Base-by-base conservation (phyloP, 2,888 invertebrate species). In the Aporophyla nigra region DNA sequence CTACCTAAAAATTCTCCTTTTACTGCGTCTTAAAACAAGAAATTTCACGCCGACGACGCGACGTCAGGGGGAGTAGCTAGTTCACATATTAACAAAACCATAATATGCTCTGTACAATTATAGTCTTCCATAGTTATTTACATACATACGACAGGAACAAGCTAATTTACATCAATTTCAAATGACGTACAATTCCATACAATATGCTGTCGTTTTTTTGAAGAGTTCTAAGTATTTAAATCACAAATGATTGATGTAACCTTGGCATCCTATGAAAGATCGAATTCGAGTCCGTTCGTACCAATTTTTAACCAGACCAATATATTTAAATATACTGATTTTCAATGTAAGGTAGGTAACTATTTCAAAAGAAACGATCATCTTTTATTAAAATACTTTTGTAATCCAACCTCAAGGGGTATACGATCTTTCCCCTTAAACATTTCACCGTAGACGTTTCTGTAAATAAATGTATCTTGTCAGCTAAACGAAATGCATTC, bases 191-290 rank as follows among this genome's bases (percentile, higher is more conserved):
- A 40, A 49, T 74, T 68, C 59, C 61, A 78, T 74, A 82, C 56
- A 56, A 78, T 74, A 69, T 78, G 27, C 9, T 16, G 53, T 27
- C 24, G 43, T 40, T 70, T 82, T 75, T 78, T 74, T 61, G 16
- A 51, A 74, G 27, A 79, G 51, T 56, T 33, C 24, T 33, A 5
- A 16, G 7, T 71, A 51, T 69, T 43, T 27, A 58, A 43, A 71
- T 82, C 54, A 67, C 49, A 53, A 21, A 71, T 83, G 69, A 82
- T 82, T 74, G 78, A 83, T 66, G 68, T 74, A 27, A 51, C 83
- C 74, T 82, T 82, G 82, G 24, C 67, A 43, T 71, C 59, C 40
- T 62, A 74, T 66, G 63, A 12, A 56, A 59, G 43, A 71, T 68
- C 21, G 21, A 71, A 71, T 71, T 82, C n/a, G 16, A 67, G 43